These are phyloP conservation scores for Hydrotaea cyrtoneurina DNA, from an alignment of 2,888 invertebrate genomes.

Conservation along the genomic window DNA sequence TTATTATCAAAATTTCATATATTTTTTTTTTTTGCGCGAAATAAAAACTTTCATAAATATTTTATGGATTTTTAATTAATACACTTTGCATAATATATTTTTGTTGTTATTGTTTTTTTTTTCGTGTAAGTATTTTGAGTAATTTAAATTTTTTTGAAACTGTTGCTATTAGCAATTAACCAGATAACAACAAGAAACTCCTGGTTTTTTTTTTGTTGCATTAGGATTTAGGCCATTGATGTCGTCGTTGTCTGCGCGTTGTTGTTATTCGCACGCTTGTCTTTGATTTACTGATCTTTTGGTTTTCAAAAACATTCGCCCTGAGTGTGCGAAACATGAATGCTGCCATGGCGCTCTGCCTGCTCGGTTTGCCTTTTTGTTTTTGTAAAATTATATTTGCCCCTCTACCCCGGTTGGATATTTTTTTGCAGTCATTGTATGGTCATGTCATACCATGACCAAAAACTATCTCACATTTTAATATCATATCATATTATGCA, in stretches of 20 bases:
- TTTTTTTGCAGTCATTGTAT: slow-evolving; percentile 14
- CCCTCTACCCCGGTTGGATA: no score
- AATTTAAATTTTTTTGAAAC: no score
- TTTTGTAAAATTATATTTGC: background rate
- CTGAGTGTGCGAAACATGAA: slow-evolving; percentile 49
- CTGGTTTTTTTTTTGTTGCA: slow-evolving; percentile 31
- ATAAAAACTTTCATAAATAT: slow-evolving; percentile 14
- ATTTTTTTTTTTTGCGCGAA: background rate
- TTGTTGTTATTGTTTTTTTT: slow-evolving; percentile 33
- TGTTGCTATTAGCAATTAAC: slow-evolving; percentile 66
- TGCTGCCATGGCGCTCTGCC: slow-evolving; percentile 31
- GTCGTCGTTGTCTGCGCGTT: slow-evolving; percentile 64
- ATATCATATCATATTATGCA: slow-evolving; percentile 23
- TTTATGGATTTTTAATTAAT: background rate
- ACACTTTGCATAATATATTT: no score
- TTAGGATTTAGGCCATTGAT: slow-evolving; percentile 34
- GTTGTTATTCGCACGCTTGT: slow-evolving; percentile 72
- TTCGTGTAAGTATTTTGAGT: no score
- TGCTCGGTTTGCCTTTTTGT: slow-evolving; percentile 44
- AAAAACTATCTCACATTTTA: slow-evolving; percentile 60
- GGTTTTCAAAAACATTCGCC: slow-evolving; percentile 56
- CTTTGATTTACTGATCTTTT: slow-evolving; percentile 76
- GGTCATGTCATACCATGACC: slow-evolving; percentile 20
- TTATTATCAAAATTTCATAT: no score
- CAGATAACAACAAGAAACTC: no score